These are phyloP conservation scores for Pyrrhura leucotis DNA, from an alignment of 2,797 vertebrate species.

Conservation along the genomic window DNA sequence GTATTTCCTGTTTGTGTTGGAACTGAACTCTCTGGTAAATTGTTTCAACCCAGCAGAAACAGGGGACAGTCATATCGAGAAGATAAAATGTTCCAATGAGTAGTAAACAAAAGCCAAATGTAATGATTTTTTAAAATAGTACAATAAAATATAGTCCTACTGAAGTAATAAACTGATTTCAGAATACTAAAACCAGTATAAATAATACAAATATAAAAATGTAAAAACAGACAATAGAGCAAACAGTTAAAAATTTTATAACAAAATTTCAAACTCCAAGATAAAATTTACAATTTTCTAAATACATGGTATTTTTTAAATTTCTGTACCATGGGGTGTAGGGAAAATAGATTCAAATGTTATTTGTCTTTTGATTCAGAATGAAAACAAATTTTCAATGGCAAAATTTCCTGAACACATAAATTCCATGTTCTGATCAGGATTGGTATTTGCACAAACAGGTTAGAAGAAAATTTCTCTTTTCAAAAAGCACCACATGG, in stretches of 20 bases:
- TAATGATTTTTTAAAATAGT: background rate
- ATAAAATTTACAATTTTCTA: background rate
- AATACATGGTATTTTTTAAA: rapidly evolving
- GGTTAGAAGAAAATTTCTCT: background rate
- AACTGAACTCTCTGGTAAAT: conserved; percentile 18
- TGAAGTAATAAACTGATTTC: background rate
- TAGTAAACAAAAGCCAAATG: background rate
- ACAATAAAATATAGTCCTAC: background rate
- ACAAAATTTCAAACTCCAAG: background rate
- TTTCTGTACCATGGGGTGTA: background rate
- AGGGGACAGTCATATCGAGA: background rate
- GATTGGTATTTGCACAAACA: background rate
- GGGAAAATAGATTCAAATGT: background rate
- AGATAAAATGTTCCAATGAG: background rate
- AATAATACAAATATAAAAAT: background rate
- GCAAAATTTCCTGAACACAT: background rate
- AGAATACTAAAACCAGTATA: background rate
- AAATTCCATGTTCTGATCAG: background rate
- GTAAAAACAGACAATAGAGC: background rate
- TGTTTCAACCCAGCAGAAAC: background rate
- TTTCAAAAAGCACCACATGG: background rate
- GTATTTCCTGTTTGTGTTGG: conserved; percentile 59
- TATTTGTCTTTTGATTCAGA: background rate
- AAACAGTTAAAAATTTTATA: background rate
- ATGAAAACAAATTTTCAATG: background rate